Evolutionary conservation across 2,797 vertebrate species (phyloP), one percentile per base, ranked within the genome.

Genomic region (Sebastes elongatus): DNA sequence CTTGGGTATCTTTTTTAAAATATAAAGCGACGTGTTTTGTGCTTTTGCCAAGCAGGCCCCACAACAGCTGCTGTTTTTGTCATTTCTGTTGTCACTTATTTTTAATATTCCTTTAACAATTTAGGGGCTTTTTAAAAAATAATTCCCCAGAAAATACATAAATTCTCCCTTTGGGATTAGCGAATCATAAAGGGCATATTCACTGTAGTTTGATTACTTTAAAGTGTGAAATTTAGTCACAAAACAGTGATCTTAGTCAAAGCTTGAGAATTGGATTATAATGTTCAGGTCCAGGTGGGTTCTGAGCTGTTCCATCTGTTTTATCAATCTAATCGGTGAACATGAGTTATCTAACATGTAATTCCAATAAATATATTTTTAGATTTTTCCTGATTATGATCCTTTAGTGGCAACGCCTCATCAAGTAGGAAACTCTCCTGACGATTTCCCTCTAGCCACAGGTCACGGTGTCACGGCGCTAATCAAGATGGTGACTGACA

Each of bases 1-100:
- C 46, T 67, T 57, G 57, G 46, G 38, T 55, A 82, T 71, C 14
- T 64, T 6, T 8, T 60, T 79, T 23, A 66, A 55, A 64, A 62
- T 65, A 22, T 20, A 8, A 16, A 32, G 2, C 9, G 2, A 53
- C 0, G 20, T 20, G 46, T 18, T 33, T 9, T 63, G 53, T 73
- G 56, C 6, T 38, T 65, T 69, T 38, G 22, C 49, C 27, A 33
- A 56, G 2, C 30, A 33, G 16, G 60, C 63, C 55, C 35, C 74
- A 61, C 23, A 71, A 28, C 60, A 74, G 57, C 53, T 64, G 46
- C 52, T 80, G 16, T 63, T 25, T 25, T 38, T 81, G 30, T 35
- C 23, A 57, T 49, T 52, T 62, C 9, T n/a, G 42, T 7, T 55
- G 23, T 71, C 33, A 63, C n/a, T 53, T 79, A 61, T 57, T 65